A percentile compares a stretch with the other conserved stretches of the same genome.
phyloP scores from a whole-genome alignment of 1,140 invertebrate genomes.

The Listronotus oregonensis region DNA sequence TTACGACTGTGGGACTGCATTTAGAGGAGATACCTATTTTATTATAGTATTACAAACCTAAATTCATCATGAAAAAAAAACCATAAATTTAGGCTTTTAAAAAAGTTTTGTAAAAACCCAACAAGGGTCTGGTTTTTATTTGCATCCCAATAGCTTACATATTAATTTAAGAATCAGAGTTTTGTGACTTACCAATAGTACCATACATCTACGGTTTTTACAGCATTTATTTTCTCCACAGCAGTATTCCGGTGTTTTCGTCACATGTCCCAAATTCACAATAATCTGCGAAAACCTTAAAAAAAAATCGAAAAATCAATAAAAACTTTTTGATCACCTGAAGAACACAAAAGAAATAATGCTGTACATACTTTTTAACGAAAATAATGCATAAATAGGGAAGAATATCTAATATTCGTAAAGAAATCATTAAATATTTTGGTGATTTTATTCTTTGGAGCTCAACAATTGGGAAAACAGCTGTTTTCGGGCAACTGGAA shows the following conservation, averaged over 20 bases:
- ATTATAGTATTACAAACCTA: too few species aligned
- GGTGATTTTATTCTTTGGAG: too few species aligned
- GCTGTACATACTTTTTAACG: background rate
- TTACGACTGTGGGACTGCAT: constrained; percentile 20
- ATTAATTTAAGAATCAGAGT: background rate
- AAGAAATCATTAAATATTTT: constrained; percentile 4
- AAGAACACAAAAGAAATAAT: background rate
- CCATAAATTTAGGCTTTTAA: background rate
- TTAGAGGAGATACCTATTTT: background rate
- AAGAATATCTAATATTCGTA: background rate
- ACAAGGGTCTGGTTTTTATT: background rate
- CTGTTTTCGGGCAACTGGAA: too few species aligned
- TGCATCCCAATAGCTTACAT: background rate
- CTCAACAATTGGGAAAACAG: too few species aligned
- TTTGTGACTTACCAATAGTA: constrained; percentile 31
- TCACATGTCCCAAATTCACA: constrained; percentile 34
- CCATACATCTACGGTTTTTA: constrained; percentile 33
- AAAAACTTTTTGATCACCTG: background rate
- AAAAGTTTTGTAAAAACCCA: background rate
- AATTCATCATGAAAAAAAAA: background rate
- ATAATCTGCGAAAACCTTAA: constrained; percentile 25
- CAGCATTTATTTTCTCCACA: constrained; percentile 36
- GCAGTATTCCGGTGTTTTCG: constrained; percentile 28
- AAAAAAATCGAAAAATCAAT: constrained; percentile 4
- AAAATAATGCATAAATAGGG: constrained; percentile 2